Base-by-base conservation (phyloP, 1,140 invertebrate genomes). In the Drosophila saltans region DNA sequence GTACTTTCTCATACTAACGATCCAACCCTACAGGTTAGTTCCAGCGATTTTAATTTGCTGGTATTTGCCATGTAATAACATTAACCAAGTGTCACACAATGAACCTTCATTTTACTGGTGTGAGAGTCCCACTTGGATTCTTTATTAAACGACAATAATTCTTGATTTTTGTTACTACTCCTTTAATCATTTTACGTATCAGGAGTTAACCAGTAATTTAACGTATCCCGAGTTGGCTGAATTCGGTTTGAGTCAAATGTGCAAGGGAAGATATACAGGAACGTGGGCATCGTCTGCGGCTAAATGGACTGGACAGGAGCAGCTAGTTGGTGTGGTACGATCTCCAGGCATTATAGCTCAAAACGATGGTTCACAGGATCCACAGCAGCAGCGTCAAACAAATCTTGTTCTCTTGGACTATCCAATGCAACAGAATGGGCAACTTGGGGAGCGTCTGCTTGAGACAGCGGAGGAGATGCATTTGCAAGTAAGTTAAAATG, bases 371-470 rank as follows among this genome's bases (percentile, higher is more conserved):
- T 55, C 77, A n/a, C 58, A 76, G 28, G 83, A 86, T 57, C 64
- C 67, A 11, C 84, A 90, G 57, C 83, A 80, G 70, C 84, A 90
- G 60, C 83, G 81, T 21, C 89, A 91, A 70, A 71, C 78, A 21
- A 92, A 92, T 79, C 86, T 92, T 57, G 73, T 92, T 28, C 80
- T 92, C 4, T 67, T 92, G 10, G 91, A 92, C 59, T 91, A 92
- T 68, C 86, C 91, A 2, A 77, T 91, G 71, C 79, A 91, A 56
- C 66, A 81, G 39, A 88, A 92, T 41, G 75, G 78, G 28, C 43
- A 68, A 21, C 63, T 91, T 1, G 76, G 80, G 40, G 86, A 89
- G 72, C 80, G 89, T n/a, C 75, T 91, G n/a, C 75, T 80, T 10
- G 81, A 89, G 56, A 40, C 80, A 6, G 89, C 88, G 24, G 84